Evolutionary conservation across 2,888 invertebrate genomes (phyloP), one percentile per base, ranked within the genome.

Genomic region (Agrochola lychnidis): DNA sequence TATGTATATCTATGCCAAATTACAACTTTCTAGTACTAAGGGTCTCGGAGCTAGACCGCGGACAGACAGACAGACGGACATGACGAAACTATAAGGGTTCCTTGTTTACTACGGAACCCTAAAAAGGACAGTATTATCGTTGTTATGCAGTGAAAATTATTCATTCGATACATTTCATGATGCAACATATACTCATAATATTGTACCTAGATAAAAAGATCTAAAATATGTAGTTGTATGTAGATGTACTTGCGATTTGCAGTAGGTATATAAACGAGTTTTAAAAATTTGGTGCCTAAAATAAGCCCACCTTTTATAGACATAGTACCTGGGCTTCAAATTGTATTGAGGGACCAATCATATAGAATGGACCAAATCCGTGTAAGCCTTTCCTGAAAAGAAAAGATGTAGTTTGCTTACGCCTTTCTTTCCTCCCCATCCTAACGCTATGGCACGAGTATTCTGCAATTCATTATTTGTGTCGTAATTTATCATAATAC

Each of bases 401-500:
- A 25, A 53, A 40, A 48, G 9, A 7, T 48, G 1, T 48, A 56
- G 30, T 53, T n/a, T 19, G 12, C 83, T 77, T 70, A 83, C 83
- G 12, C 9, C 19, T 73, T 42, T 56, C 0, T 48, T 40, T 12
- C 67, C 59, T 16, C 81, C 74, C 83, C 83, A 83, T 2, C 77
- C 84, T 64, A 81, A 62, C 0, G 69, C 81, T 9, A 84, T 14
- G n/a, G 68, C 72, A 0, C 56, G 71, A 42, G 61, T 61, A 16
- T 70, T 64, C 19, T 56, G 40, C 2, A 42, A 0, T 42, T 74
- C 76, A 56, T 70, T 70, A 0, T 14, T 16, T 57, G 40, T 72
- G 2, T 84, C 74, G 40, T 57, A 84, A 48, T 84, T 81, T 19
- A 89, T 82, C 0, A 6, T 7, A 36, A 89, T 81, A 10, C 81